Evolutionary conservation across 2,113 vertebrate species (phyloP), one percentile per base, ranked within the genome.

Genomic region (Arizona elegans): DNA sequence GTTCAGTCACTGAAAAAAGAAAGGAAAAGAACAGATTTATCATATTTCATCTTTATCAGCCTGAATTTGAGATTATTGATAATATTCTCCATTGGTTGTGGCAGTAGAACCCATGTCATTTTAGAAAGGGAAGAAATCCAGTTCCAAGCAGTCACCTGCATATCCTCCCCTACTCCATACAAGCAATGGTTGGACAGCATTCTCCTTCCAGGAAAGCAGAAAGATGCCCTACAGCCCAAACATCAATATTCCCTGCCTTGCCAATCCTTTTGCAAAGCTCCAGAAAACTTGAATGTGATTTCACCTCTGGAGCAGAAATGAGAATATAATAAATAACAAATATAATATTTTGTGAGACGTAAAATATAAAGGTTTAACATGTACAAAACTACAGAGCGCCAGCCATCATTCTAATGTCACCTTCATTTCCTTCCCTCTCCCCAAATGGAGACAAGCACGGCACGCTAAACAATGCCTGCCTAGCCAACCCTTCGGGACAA

Each of bases 401-500:
- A 62, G 29, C 58, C 43, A 50, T 65, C 26, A n/a, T 7, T 21
- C 56, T 6, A 24, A 29, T 24, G 10, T 3, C 26, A 47, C n/a
- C 47, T 55, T 50, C 50, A 53, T 50, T 81, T 55, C 91, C 81
- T 59, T 26, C 38, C 81, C 88, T 56, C 55, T 88, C 52, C 43
- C 81, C 59, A 19, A 89, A 90, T 58, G 59, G 91, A 92, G 91
- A 92, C 93, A 92, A 92, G 89, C 88, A 92, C 91, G 19, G 89
- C 52, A 75, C 43, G 15, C 81, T 75, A 87, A 92, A 94, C 93
- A 94, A 94, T 92, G 93, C 91, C 58, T 19, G 70, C 50, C 92
- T 88, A 90, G 88, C 92, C 75, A 54, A 13, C 70, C 81, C 88
- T 89, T 52, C 6, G 3, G 58, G 92, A 95, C 95, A 95, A 95